Conservation (phyloP, 1,140 invertebrate species). For the Trissolcus basalis region DNA sequence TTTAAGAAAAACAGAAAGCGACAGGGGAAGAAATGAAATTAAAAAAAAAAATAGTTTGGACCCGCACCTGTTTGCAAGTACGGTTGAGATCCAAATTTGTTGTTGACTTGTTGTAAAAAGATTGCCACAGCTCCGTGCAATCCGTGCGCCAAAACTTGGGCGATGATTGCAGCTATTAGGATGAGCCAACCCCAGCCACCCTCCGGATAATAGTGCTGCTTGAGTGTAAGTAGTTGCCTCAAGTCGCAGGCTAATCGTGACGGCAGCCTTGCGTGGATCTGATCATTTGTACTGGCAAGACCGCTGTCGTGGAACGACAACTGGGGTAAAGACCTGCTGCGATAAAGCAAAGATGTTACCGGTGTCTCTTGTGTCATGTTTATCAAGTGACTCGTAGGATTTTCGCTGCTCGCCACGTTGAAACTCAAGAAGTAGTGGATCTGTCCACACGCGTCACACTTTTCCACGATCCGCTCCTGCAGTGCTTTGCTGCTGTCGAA, state of each 20-base stretch:
- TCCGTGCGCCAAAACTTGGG: constrained; percentile 81
- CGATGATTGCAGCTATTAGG: constrained; percentile 78
- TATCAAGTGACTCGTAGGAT: constrained; percentile 19
- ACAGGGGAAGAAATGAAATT: no score
- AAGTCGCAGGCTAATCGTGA: constrained; percentile 74
- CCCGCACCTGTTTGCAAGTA: constrained; percentile 77
- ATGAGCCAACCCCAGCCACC: constrained; percentile 84
- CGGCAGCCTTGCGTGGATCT: constrained; percentile 60
- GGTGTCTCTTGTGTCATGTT: constrained; percentile 40
- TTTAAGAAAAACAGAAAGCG: no score
- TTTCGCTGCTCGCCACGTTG: constrained; percentile 3
- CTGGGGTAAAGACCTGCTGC: constrained; percentile 67
- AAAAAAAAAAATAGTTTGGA: no score
- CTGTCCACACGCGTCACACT: constrained; percentile 38
- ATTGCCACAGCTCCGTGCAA: constrained; percentile 79
- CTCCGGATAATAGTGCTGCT: constrained; percentile 83
- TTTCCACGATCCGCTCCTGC: constrained; percentile 5
- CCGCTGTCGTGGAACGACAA: constrained; percentile 68
- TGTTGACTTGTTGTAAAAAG: constrained; percentile 75
- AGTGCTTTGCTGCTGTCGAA: constrained; percentile 35
- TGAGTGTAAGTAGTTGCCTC: constrained; percentile 73
- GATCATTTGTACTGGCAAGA: constrained; percentile 68
- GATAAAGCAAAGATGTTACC: constrained; percentile 54
- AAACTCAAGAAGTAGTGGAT: constrained; percentile 23
- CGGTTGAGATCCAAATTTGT: constrained; percentile 74